These are phyloP conservation scores for Chromis chromis DNA, from an alignment of 2,797 vertebrate species.

Conservation along the genomic window DNA sequence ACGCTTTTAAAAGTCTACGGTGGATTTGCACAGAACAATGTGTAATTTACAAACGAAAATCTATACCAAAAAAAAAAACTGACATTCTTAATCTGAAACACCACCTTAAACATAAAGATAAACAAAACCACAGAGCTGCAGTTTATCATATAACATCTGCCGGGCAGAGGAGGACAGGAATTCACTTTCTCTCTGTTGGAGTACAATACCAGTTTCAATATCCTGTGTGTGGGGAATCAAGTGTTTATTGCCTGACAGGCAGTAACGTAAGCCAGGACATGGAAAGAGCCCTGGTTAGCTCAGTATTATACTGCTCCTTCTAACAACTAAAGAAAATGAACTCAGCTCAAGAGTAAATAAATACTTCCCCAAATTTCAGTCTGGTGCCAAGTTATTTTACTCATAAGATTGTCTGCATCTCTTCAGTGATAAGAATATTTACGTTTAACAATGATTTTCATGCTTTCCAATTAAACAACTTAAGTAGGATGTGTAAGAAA, in stretches of 20 bases:
- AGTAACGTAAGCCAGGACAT: constrained; percentile 25
- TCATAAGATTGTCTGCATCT: neutral
- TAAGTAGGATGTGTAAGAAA: neutral
- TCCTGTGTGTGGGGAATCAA: constrained; percentile 50
- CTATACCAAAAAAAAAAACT: constrained; percentile 26
- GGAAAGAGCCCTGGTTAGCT: constrained; percentile 14
- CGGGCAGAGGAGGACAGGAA: constrained; percentile 53
- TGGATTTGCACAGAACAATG: constrained; percentile 22
- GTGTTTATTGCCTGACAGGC: constrained; percentile 47
- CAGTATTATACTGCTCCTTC: neutral
- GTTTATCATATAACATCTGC: constrained; percentile 68
- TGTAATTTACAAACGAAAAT: neutral
- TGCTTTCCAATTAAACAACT: neutral
- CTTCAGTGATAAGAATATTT: neutral
- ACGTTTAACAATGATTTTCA: neutral
- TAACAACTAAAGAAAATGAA: constrained; percentile 12
- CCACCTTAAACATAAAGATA: constrained; percentile 46
- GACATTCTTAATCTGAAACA: constrained; percentile 45
- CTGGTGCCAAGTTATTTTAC: neutral
- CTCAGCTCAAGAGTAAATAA: neutral
- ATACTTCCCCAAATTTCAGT: neutral
- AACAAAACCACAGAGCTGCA: constrained; percentile 25
- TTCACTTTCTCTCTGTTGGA: constrained; percentile 29
- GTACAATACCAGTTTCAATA: constrained; percentile 42
- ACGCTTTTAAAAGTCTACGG: neutral